Base-by-base conservation (phyloP, 2,888 invertebrate genomes). In the Hoplodrina ambigua region DNA sequence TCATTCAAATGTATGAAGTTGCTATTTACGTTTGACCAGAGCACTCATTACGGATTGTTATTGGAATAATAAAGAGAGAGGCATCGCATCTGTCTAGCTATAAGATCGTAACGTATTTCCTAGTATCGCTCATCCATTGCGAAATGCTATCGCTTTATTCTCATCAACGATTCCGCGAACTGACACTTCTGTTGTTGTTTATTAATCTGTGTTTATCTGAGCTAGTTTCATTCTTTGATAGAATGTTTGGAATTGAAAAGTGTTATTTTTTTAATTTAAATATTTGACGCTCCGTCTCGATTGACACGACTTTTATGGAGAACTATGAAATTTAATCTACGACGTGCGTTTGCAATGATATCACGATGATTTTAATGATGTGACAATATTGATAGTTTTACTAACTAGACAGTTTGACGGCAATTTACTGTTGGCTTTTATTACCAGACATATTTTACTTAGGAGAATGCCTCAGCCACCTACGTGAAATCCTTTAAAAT, bases 11-110 rank as follows among this genome's bases (percentile, higher is more conserved):
- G 94, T 94, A 95, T 94, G 94, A 95, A 95, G 94, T 93, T 93
- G 93, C 94, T 95, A 95, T 95, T 95, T 95, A 94, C 94, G 94
- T 95, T 93, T 94, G 94, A 93, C 93, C 95, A 94, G 95, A 94
- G 94, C 94, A 94, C 95, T 95, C 95, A 94, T 95, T 94, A 95
- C 94, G 89, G 94, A 95, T 95, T 95, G 95, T 96, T 96, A 96
- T 95, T 95, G 94, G 94, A 94, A 96, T 96, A 95, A 95, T 95
- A 95, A 95, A 95, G 94, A 93, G 91, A 88, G 90, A 90, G 91
- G 89, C 89, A 93, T 92, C 87, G 90, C 91, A 93, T 95, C 94
- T 94, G 94, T 93, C 91, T 90, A 90, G 88, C 88, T 87, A 87
- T 85, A 86, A 88, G 91, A 91, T 94, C 94, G 93, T 94, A 93